phyloP scores from a whole-genome alignment of 1,140 invertebrate genomes.

The Metopolophium dirhodum region DNA sequence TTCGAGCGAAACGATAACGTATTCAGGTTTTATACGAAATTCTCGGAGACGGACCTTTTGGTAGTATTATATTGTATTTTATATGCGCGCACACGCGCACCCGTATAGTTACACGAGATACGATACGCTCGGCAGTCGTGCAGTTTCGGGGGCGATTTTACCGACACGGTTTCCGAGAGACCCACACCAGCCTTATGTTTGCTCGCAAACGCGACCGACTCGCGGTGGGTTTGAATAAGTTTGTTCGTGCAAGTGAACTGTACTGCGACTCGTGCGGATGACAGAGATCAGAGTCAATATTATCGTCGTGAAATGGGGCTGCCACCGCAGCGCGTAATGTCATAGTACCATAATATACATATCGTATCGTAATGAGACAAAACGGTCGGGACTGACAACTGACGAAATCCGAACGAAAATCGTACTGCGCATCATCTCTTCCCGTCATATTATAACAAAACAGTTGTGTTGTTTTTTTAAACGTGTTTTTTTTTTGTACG shows the following conservation, averaged over 20 bases:
- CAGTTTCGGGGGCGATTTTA: not conserved
- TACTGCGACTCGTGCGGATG: not conserved
- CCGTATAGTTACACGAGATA: not conserved
- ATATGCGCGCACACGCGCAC: not conserved
- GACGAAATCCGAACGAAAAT: fast-evolving
- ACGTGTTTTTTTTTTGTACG: not conserved
- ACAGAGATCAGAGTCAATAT: not conserved
- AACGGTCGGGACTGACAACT: not conserved
- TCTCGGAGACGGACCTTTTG: not conserved
- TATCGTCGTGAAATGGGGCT: not conserved
- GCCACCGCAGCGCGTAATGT: not conserved
- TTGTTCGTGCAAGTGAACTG: not conserved
- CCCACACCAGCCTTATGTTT: not conserved
- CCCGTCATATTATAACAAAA: not conserved
- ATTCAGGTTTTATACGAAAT: not conserved
- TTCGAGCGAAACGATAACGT: not conserved
- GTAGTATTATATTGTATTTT: not conserved
- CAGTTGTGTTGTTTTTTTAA: not conserved
- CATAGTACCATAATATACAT: not conserved
- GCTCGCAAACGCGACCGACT: not conserved
- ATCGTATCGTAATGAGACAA: not conserved
- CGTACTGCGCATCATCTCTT: not conserved
- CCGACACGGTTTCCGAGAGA: not conserved
- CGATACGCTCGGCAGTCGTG: not conserved
- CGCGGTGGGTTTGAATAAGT: not conserved